These are phyloP conservation scores for Nezara viridula DNA, from an alignment of 2,888 invertebrate genomes.

Conservation along the genomic window DNA sequence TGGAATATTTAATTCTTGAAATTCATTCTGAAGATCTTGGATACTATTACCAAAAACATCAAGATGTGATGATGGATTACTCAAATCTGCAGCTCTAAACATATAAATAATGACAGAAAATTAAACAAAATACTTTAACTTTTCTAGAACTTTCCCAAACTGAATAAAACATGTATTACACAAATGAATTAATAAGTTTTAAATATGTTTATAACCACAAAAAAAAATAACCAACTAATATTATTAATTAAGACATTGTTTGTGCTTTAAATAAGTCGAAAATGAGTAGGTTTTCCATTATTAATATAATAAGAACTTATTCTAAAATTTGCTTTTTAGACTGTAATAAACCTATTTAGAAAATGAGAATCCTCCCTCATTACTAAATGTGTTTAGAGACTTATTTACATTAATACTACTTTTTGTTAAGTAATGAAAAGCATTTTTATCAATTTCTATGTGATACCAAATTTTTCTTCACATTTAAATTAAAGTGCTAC, in stretches of 20 bases:
- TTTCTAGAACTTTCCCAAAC: background rate
- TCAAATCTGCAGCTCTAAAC: slow-evolving; percentile 50
- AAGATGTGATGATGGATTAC: slow-evolving; percentile 5
- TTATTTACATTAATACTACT: background rate
- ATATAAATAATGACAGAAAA: background rate
- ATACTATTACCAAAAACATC: slow-evolving; percentile 35
- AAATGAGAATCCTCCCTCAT: too few relatives aligned
- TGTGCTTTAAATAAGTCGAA: too few relatives aligned
- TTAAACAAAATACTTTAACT: background rate
- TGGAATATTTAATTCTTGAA: slow-evolving; percentile 26
- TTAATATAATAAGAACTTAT: too few relatives aligned
- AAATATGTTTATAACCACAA: too few relatives aligned
- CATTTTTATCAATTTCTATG: background rate
- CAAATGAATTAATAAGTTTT: too few relatives aligned
- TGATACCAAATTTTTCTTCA: background rate
- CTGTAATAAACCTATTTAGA: too few relatives aligned
- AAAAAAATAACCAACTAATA: too few relatives aligned
- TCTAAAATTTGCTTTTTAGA: too few relatives aligned
- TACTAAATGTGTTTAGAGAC: background rate
- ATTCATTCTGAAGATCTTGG: slow-evolving; percentile 43
- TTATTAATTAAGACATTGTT: too few relatives aligned
- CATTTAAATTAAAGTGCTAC: background rate
- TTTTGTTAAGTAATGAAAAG: background rate
- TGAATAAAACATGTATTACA: background rate
- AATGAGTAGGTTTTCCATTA: too few relatives aligned